Percentiles rank a stretch among this genome's conserved stretches.
These are phyloP conservation scores for Ophion ellenae DNA, from an alignment of 2,888 invertebrate species.

Conservation along the genomic window DNA sequence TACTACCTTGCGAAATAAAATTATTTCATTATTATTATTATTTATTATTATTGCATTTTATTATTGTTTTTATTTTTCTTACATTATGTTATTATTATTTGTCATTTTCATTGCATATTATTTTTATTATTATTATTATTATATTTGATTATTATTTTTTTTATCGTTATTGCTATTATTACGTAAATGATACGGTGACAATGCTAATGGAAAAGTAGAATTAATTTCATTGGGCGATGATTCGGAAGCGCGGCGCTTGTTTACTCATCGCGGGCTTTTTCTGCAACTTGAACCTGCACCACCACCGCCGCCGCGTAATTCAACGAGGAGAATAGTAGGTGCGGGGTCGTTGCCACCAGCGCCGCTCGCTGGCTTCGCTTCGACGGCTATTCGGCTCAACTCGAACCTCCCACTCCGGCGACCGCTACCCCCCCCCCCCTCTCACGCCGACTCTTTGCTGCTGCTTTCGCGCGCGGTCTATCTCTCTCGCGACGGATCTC, in stretches of 20 bases:
- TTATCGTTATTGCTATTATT: slow-evolving; percentile 1
- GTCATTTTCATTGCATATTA: too few species aligned
- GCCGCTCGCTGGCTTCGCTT: slow-evolving; percentile 58
- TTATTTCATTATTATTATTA: too few species aligned
- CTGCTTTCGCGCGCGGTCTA: background rate
- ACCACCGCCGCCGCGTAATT: slow-evolving; percentile 38
- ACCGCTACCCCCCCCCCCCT: background rate
- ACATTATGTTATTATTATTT: too few species aligned
- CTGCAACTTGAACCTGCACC: slow-evolving; percentile 58
- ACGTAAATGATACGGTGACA: too few species aligned
- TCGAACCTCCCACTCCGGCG: background rate
- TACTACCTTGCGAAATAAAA: too few species aligned
- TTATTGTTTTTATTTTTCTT: background rate
- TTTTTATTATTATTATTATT: too few species aligned
- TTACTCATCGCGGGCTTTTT: slow-evolving; percentile 37
- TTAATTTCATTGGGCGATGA: background rate
- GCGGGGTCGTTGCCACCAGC: slow-evolving; percentile 68
- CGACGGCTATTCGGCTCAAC: slow-evolving; percentile 65
- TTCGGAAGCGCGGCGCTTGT: slow-evolving; percentile 12
- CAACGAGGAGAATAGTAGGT: slow-evolving; percentile 40
- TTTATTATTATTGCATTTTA: background rate
- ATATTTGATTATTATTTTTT: too few species aligned
- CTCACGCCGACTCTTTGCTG: background rate
- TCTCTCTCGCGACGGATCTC: background rate
- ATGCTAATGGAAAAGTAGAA: too few species aligned